A percentile compares a stretch with the other conserved stretches of the same genome.
Evolutionary conservation across 2,888 invertebrate species (phyloP).

Genomic region (Scaptomyza tumidula): DNA sequence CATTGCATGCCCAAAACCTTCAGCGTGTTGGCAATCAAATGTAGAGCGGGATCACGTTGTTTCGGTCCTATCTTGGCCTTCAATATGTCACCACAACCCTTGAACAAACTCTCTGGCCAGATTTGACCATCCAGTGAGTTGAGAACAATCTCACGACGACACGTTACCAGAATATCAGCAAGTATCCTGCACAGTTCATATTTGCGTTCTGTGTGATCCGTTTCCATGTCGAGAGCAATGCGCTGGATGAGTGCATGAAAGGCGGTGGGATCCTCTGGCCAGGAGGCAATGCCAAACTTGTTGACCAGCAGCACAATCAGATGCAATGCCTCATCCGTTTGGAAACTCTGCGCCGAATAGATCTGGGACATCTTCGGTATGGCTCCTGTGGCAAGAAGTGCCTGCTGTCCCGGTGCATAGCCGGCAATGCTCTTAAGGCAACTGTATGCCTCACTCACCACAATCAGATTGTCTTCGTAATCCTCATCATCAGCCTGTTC

Average conservation of each 20-base stretch:
- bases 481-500: constrained; percentile 93
- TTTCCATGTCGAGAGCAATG: constrained; percentile 94
- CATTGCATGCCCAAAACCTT: constrained; percentile 94
- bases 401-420: constrained; percentile 91
- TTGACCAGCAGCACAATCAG: constrained; percentile 91
- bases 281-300: constrained; percentile 89
- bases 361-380: constrained; percentile 93
- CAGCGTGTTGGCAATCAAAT: constrained; percentile 91
- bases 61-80: constrained; percentile 94
- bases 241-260: constrained; percentile 93
- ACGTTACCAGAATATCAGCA: constrained; percentile 90
- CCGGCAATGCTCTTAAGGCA: constrained; percentile 93
- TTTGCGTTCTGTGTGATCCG: constrained; percentile 94
- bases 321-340: constrained; percentile 94
- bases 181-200: constrained; percentile 94
- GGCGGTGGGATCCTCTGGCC: constrained; percentile 91
- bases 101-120: constrained; percentile 93
- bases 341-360: constrained; percentile 94
- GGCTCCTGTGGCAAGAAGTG: constrained; percentile 91
- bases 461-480: constrained; percentile 93
- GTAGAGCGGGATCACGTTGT: constrained; percentile 95
- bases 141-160: constrained; percentile 88
- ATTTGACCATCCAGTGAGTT: constrained; percentile 89
- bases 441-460: constrained; percentile 93
- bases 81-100: constrained; percentile 92